These are phyloP conservation scores for Trichomalopsis sarcophagae DNA, from an alignment of 1,140 invertebrate species.

Conservation along the genomic window DNA sequence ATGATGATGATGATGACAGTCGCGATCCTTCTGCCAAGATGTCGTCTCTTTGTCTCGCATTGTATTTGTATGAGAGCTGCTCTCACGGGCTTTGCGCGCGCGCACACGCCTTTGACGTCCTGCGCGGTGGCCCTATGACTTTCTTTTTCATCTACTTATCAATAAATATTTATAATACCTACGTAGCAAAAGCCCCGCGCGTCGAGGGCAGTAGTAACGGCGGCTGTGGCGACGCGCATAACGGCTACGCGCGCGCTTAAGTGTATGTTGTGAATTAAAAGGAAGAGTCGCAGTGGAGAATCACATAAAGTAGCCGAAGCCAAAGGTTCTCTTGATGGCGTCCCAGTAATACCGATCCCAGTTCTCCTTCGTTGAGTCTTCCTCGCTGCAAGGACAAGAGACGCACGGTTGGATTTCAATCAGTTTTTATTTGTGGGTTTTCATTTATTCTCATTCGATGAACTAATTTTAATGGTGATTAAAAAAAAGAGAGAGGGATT, in stretches of 20 bases:
- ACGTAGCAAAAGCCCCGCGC: conserved; percentile 34
- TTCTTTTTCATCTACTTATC: conserved; percentile 45
- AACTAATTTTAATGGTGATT: neutral
- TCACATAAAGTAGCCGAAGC: conserved; percentile 89
- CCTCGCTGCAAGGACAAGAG: conserved; percentile 77
- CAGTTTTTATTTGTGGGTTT: too few relatives aligned
- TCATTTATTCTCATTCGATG: neutral
- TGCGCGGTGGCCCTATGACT: neutral
- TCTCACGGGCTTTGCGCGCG: neutral
- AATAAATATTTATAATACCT: conserved; percentile 54
- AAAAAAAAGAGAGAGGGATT: neutral
- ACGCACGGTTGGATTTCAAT: neutral
- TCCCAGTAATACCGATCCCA: conserved; percentile 96
- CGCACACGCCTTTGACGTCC: neutral
- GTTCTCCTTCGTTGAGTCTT: conserved; percentile 88
- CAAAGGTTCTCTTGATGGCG: conserved; percentile 93
- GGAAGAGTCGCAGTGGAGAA: conserved; percentile 57
- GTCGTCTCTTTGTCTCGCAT: conserved; percentile 8
- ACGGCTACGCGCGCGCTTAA: conserved; percentile 33
- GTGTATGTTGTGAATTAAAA: conserved; percentile 33
- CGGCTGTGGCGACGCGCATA: conserved; percentile 4
- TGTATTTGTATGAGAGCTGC: neutral
- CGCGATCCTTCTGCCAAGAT: neutral
- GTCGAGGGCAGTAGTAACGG: conserved; percentile 12
- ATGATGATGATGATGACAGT: neutral